A percentile compares a stretch with the other conserved stretches of the same genome.
phyloP scores from a whole-genome alignment of 2,797 vertebrate species.

The Parauchenoglanis punctatus region DNA sequence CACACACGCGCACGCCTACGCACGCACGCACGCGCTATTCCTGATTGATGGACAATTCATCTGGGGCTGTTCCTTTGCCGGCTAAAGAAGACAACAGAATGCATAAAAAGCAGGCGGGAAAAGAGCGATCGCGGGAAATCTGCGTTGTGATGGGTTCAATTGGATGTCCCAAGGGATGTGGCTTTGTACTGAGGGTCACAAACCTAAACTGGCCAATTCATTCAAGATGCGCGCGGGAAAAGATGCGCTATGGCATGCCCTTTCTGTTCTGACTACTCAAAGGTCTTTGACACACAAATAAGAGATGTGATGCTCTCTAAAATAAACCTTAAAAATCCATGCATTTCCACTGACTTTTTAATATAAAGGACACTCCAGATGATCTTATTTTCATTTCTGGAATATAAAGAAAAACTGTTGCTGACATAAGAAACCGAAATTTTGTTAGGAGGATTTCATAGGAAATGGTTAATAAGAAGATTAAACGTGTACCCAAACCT shows the following conservation, averaged over 20 bases:
- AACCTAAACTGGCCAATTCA: conserved; percentile 44
- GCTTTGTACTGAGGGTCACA: conserved; percentile 45
- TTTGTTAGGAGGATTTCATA: not conserved
- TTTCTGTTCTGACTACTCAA: not conserved
- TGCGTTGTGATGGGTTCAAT: conserved; percentile 60
- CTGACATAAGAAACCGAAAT: not conserved
- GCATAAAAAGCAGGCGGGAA: conserved; percentile 29
- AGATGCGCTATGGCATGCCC: not conserved
- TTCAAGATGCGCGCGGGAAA: conserved; percentile 22
- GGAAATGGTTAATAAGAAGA: not conserved
- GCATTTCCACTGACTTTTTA: not conserved
- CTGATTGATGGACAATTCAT: conserved; percentile 17
- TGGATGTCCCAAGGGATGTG: conserved; percentile 70
- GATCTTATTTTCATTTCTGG: not conserved
- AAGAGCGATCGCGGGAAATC: conserved; percentile 61
- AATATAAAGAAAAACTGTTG: not conserved
- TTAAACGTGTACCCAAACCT: not conserved
- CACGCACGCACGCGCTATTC: not conserved
- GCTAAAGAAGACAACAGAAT: conserved; percentile 28
- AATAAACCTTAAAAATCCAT: not conserved
- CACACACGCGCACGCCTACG: conserved; percentile 32
- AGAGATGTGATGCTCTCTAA: not conserved
- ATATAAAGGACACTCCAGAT: not conserved
- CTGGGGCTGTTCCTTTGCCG: conserved; percentile 18
- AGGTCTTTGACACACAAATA: not conserved